phyloP scores from a whole-genome alignment of 2,113 vertebrate species.

The Paramisgurnus dabryanus region DNA sequence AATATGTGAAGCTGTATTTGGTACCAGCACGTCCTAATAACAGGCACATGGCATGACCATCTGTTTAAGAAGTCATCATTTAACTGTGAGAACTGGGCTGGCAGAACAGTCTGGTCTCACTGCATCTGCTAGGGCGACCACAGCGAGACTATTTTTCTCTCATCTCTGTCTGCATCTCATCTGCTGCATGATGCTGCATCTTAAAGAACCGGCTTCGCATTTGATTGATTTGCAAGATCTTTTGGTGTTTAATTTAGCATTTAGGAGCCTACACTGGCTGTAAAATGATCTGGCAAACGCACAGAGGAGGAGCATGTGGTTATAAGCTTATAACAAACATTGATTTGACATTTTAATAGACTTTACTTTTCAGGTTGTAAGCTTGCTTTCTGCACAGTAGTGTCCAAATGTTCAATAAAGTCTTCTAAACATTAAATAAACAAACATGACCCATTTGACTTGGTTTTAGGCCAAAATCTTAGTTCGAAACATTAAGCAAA shows the following conservation, averaged over 20 bases:
- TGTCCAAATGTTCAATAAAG: not conserved
- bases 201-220: conserved; percentile 7
- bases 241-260: conserved; percentile 6
- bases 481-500: too few relatives aligned
- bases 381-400: too few relatives aligned
- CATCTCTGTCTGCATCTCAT: not conserved
- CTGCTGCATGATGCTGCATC: conserved; percentile 24
- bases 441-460: too few relatives aligned
- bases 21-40: not conserved
- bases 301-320: not conserved
- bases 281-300: conserved; percentile 10
- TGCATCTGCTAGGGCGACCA: conserved; percentile 19
- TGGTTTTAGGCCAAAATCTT: too few relatives aligned
- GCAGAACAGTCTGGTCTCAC: conserved; percentile 35
- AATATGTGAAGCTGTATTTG: not conserved
- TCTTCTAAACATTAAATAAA: not conserved
- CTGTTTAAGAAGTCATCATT: conserved; percentile 32
- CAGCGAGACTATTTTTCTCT: conserved; percentile 15
- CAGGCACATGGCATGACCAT: conserved; percentile 31
- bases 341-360: conserved; percentile 5
- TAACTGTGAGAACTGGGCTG: conserved; percentile 32
- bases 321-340: conserved; percentile 17
- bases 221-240: conserved; percentile 17
- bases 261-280: not conserved
- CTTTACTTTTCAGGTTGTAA: not conserved